Percentiles rank a stretch among this genome's conserved stretches.
These are phyloP conservation scores for Gasterosteus nipponicus DNA, from an alignment of 2,113 vertebrate species.

Conservation along the genomic window DNA sequence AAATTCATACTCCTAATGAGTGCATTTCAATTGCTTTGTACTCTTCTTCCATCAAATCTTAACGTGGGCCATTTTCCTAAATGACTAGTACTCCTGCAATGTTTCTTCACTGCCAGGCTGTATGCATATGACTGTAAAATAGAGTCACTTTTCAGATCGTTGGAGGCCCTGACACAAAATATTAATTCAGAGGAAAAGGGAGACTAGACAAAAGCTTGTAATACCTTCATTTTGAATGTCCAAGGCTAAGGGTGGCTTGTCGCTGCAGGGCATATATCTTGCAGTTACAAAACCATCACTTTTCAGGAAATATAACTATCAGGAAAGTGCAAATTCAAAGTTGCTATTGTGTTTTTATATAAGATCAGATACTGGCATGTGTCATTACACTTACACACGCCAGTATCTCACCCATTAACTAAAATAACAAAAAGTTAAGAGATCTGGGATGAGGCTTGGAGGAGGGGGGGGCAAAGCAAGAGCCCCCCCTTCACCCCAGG, in stretches of 20 bases:
- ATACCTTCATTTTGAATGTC: not conserved
- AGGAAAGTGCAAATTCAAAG: not conserved
- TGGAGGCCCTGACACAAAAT: not conserved
- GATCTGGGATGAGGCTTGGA: not conserved
- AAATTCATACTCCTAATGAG: constrained; percentile 41
- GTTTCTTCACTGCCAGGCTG: constrained; percentile 19
- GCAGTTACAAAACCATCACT: not conserved
- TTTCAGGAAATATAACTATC: not conserved
- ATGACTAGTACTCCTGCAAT: constrained; percentile 1
- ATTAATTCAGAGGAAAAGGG: not conserved
- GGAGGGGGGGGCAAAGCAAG: not conserved
- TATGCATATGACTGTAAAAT: not conserved
- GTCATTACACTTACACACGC: not conserved
- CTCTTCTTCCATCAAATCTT: not conserved
- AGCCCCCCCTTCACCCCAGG: not conserved
- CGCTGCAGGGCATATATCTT: not conserved
- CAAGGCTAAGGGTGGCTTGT: not conserved
- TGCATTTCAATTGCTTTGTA: constrained; percentile 39
- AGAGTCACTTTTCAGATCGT: not conserved
- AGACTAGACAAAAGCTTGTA: not conserved
- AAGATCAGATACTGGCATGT: not conserved
- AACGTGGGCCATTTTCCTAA: constrained; percentile 9
- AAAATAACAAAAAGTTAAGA: no score
- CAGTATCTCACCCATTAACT: no score
- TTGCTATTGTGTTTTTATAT: not conserved